Percentiles rank a stretch among this genome's conserved stretches.
Evolutionary conservation across 1,140 invertebrate genomes (phyloP).

Genomic region (Metopolophium dirhodum): DNA sequence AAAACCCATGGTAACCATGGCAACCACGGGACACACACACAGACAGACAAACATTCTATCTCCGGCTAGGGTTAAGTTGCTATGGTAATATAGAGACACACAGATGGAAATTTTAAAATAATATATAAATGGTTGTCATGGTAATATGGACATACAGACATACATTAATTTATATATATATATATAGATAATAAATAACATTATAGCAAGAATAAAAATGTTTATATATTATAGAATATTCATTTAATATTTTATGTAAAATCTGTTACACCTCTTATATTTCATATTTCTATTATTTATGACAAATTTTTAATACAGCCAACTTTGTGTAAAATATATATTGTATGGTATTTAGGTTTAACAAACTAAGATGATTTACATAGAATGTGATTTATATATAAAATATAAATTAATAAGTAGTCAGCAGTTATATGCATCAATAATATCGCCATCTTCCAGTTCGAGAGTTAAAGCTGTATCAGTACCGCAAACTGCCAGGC

Average conservation of each 20-base stretch:
- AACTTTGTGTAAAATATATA: background rate
- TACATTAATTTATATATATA: no score
- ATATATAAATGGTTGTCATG: no score
- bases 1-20: no score
- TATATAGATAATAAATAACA: no score
- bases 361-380: background rate
- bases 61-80: no score
- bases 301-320: background rate
- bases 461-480: constrained; percentile 88
- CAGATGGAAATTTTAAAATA: no score
- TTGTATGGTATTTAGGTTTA: background rate
- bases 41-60: no score
- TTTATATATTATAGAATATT: background rate
- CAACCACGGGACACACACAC: no score
- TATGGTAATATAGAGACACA: no score
- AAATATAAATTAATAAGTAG: constrained; percentile 26
- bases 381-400: constrained; percentile 12
- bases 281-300: background rate
- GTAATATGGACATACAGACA: no score
- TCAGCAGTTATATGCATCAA: constrained; percentile 71
- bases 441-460: constrained; percentile 95
- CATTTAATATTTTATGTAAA: no score
- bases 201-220: background rate
- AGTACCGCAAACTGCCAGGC: constrained; percentile 89
- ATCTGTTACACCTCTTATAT: background rate